Evolutionary conservation across 1,140 invertebrate species (phyloP), one percentile per base, ranked within the genome.

Genomic region (Lasioglossum albipes): DNA sequence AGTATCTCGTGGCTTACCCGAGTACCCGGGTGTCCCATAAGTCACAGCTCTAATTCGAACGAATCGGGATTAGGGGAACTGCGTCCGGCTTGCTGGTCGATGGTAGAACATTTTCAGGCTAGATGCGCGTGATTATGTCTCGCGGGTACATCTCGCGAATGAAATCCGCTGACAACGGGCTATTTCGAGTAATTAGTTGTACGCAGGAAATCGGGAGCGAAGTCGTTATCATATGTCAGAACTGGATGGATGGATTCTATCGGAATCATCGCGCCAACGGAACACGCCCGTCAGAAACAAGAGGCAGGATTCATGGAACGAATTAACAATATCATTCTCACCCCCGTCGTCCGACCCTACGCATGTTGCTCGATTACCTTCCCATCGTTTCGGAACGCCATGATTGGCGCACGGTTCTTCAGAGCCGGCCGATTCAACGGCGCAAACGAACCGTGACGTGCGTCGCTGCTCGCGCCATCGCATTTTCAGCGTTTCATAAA

Each of bases 241-340:
- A 27, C 9, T 31, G 62, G 59, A 31, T 20, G 27, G 42, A 59
- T 45, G 27, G 59, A 16, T 36, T 27, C 59, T 72, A 79, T 65
- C 52, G 31, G 49, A 52, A 72, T 65, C 72, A 64, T 69, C 10
- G 42, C 42, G 31, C 61, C n/a, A 31, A 41, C 22, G 64, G 52
- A 66, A 79, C 13, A 69, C 49, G 2, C 36, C 69, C 69, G 76
- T 79, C 76, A 65, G 69, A 73, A 73, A 66, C 76, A 79, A 73
- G 36, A 73, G 61, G 18, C 49, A 13, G 61, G 20, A 64, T 79
- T 65, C 65, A 72, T 42, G 45, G 31, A 52, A 54, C 31, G n/a
- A 65, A 72, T 78, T 79, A 79, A 79, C 42, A 41, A 59, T 59
- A 59, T 45, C 76, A 52, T 79, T 73, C 65, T 45, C 31, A 45